phyloP scores from a whole-genome alignment of 2,113 vertebrate species.

The Syngnathoides biaculeatus region DNA sequence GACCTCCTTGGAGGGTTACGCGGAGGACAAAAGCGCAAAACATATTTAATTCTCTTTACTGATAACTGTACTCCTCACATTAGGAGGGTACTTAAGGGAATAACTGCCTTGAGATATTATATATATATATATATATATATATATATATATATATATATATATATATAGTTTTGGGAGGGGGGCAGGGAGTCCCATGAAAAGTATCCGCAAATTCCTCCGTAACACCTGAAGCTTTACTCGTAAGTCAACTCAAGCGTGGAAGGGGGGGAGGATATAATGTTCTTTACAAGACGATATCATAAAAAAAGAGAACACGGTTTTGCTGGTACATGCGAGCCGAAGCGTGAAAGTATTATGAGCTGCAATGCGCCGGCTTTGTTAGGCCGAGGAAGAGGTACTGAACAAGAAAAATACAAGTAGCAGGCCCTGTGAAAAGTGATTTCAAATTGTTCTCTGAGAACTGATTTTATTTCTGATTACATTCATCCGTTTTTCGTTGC shows the following conservation, averaged over 20 bases:
- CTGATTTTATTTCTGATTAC: background rate
- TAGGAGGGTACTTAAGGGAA: slow-evolving; percentile 38
- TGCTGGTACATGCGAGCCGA: background rate
- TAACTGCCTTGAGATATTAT: slow-evolving; percentile 31
- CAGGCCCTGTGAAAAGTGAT: too few species aligned
- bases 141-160: too few species aligned
- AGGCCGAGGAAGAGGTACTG: background rate
- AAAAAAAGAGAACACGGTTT: background rate
- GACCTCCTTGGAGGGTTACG: slow-evolving; percentile 19
- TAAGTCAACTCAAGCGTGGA: slow-evolving; percentile 1
- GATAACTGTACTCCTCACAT: background rate
- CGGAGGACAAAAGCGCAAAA: slow-evolving; percentile 20
- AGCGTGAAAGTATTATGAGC: background rate
- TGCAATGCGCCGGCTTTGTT: background rate
- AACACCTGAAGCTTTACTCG: slow-evolving; percentile 3
- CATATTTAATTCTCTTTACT: slow-evolving; percentile 19
- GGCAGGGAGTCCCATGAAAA: slow-evolving; percentile 27
- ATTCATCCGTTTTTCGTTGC: too few species aligned
- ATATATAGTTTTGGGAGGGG: slow-evolving; percentile 2
- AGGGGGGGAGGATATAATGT: background rate
- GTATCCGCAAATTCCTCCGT: slow-evolving; percentile 13
- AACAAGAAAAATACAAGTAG: background rate
- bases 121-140: too few species aligned
- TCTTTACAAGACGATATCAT: background rate
- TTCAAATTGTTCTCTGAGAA: background rate